Percentiles rank a stretch among this genome's conserved stretches.
Conservation (phyloP, 1,140 invertebrate genomes). For the Leptopilina boulardi region DNA sequence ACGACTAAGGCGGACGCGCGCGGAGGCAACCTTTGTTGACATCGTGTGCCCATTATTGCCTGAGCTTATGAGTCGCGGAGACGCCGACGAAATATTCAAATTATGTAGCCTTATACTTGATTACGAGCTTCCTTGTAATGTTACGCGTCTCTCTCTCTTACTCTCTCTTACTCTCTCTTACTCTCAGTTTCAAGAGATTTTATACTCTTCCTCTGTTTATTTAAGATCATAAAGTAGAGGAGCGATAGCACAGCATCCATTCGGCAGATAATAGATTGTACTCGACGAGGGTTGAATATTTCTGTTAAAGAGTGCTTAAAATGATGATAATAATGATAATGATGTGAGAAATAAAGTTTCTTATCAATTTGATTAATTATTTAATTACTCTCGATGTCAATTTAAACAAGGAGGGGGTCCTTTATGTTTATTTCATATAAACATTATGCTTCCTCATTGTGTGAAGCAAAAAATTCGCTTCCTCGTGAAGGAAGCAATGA, state of each 20-base stretch:
- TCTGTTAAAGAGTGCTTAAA: slow-evolving; percentile 7
- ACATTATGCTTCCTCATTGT: no score
- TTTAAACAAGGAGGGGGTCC: no score
- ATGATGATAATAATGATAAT: neutral
- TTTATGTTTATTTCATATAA: no score
- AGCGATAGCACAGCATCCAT: slow-evolving; percentile 2
- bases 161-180: neutral
- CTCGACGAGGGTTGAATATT: slow-evolving; percentile 1
- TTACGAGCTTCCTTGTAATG: slow-evolving; percentile 41
- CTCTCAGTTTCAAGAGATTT: no score
- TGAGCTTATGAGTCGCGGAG: slow-evolving; percentile 54
- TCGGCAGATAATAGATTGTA: neutral
- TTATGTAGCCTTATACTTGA: slow-evolving; percentile 41
- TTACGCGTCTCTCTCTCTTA: slow-evolving; percentile 43
- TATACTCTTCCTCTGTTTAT: neutral
- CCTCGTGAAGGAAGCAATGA: no score
- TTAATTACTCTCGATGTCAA: no score
- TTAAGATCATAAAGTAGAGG: slow-evolving; percentile 5
- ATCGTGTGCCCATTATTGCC: slow-evolving; percentile 61
- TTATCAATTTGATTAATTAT: no score
- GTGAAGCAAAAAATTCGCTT: no score
- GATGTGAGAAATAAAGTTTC: neutral
- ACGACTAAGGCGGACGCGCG: slow-evolving; percentile 62
- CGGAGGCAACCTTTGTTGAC: slow-evolving; percentile 66
- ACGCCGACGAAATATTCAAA: slow-evolving; percentile 49